A percentile compares a stretch with the other conserved stretches of the same genome.
Conservation (phyloP, 2,113 vertebrate genomes). For the Halcyon senegalensis region DNA sequence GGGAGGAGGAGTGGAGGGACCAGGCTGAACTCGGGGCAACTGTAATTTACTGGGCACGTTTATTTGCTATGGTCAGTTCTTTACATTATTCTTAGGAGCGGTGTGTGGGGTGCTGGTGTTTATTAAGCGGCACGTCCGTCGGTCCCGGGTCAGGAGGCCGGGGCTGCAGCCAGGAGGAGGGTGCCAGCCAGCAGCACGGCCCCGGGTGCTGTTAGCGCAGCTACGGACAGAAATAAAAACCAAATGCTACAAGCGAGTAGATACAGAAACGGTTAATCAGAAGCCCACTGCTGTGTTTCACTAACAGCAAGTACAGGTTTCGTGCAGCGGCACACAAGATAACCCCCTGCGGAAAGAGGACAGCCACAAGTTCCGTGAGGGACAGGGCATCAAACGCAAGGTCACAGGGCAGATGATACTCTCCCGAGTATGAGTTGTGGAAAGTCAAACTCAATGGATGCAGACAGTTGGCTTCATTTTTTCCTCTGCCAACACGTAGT, state of each 20-base stretch:
- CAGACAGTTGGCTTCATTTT: neutral
- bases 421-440: neutral
- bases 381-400: neutral
- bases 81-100: neutral
- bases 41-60: neutral
- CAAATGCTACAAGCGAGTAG: neutral
- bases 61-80: neutral
- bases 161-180: neutral
- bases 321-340: neutral
- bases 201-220: neutral
- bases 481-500: neutral
- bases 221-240: neutral
- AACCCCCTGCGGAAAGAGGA: neutral
- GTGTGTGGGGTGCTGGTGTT: neutral
- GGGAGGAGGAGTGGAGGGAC: neutral
- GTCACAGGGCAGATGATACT: neutral
- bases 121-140: neutral
- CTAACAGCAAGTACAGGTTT: neutral
- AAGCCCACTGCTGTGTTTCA: neutral
- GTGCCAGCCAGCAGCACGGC: constrained; percentile 35
- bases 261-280: neutral
- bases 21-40: neutral
- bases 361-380: neutral
- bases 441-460: neutral
- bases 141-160: neutral